Evolutionary conservation across 2,113 vertebrate genomes (phyloP), one percentile per base, ranked within the genome.

Genomic region (Sturnira hondurensis): DNA sequence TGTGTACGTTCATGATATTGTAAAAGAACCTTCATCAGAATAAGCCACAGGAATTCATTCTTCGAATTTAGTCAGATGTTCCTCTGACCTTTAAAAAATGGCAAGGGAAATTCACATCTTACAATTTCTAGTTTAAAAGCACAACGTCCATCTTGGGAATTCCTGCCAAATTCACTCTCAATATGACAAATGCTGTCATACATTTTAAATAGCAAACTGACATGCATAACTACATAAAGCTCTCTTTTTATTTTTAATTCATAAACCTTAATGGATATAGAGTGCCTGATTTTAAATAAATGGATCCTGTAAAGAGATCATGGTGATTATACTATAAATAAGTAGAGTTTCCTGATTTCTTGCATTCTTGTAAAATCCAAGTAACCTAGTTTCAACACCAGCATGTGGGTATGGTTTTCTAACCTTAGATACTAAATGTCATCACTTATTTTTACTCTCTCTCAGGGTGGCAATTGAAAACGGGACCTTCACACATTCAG

Each of bases 151-250:
- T 71, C 93, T 97, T 98, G 71, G 95, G 93, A 98, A 98, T 97
- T 87, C 38, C 73, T 92, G 41, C 92, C 94, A 96, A 93, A 52
- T 87, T 89, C 92, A 93, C 83, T 96, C 92, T 97, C 71, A 93
- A 80, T 95, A 84, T 91, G 96, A 93, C 70, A 97, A 86, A 97
- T 2, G 20, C 95, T 92, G 86, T 97, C 77, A 82, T 91, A 95
- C 61, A 73, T 98, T 96, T 96, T 95, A 86, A 96, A 67, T 73
- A 98, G 96, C 87, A 98, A 93, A 97, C 20, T 95, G 96, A 97
- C 97, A 97, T 96, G 97, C 96, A 97, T 93, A 94, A 98, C 76
- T 98, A 97, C 96, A 97, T 96, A 87, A 98, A 97, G 93, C 74
- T 87, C 43, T 95, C 97, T 96, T 85, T 96, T 92, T 96, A 93